Conservation (phyloP, 2,797 vertebrate species). For the Tympanoctomys barrerae region DNA sequence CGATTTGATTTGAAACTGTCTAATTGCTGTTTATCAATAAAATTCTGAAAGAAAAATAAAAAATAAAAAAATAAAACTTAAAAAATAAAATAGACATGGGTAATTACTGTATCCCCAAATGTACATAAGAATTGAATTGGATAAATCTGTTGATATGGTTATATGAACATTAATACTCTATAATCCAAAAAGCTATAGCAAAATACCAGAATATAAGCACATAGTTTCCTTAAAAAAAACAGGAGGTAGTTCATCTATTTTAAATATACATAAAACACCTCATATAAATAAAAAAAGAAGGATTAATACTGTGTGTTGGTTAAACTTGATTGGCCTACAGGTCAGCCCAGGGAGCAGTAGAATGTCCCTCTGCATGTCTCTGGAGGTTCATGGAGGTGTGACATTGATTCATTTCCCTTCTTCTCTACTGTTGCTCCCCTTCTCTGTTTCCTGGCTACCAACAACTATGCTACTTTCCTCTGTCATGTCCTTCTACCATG, state of each 20-base stretch:
- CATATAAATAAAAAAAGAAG: constrained; percentile 32
- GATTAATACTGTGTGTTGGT: background rate
- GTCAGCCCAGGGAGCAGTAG: background rate
- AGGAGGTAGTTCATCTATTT: constrained; percentile 36
- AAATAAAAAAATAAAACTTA: no score
- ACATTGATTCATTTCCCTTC: background rate
- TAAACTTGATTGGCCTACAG: background rate
- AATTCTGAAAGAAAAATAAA: no score
- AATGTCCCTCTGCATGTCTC: background rate
- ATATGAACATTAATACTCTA: constrained; percentile 56
- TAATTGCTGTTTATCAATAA: no score
- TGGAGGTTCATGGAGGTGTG: background rate
- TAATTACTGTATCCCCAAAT: constrained; percentile 46
- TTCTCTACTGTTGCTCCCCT: background rate
- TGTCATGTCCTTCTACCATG: background rate
- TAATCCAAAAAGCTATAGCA: constrained; percentile 51
- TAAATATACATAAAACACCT: constrained; percentile 45
- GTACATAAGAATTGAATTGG: constrained; percentile 54
- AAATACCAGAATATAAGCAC: constrained; percentile 36
- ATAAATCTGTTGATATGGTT: constrained; percentile 46
- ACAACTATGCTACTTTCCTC: background rate
- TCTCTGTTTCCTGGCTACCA: background rate
- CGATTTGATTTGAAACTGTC: no score
- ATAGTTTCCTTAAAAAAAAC: constrained; percentile 13
- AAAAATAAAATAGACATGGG: background rate